Conservation (phyloP, 1,140 invertebrate genomes). For the Drosophila nikananu region DNA sequence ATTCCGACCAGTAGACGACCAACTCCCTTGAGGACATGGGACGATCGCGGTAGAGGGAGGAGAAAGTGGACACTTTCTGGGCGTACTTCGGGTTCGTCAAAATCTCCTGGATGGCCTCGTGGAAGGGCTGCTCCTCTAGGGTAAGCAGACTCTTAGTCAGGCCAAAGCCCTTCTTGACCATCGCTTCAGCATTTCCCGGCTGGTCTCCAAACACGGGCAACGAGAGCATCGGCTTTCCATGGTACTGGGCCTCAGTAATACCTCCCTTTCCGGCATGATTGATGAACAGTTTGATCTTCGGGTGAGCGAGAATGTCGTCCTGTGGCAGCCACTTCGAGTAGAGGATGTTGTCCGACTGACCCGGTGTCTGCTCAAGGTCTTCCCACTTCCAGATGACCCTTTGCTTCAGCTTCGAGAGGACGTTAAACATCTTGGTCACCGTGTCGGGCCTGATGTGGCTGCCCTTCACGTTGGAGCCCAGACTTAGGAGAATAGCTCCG, state of each 20-base stretch:
- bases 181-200: slow-evolving; percentile 45
- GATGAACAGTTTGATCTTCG: slow-evolving; percentile 89
- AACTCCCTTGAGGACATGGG: slow-evolving; percentile 69
- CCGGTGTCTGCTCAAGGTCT: slow-evolving; percentile 61
- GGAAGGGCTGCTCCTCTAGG: slow-evolving; percentile 86
- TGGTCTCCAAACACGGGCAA: slow-evolving; percentile 85
- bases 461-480: slow-evolving; percentile 86
- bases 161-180: slow-evolving; percentile 55
- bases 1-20: slow-evolving; percentile 85
- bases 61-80: slow-evolving; percentile 51
- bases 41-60: slow-evolving; percentile 68
- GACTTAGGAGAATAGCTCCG: slow-evolving; percentile 87
- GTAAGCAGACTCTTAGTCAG: slow-evolving; percentile 75
- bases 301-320: slow-evolving; percentile 86
- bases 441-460: slow-evolving; percentile 81
- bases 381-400: slow-evolving; percentile 87
- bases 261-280: slow-evolving; percentile 89
- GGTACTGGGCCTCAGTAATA: slow-evolving; percentile 85
- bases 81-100: slow-evolving; percentile 62
- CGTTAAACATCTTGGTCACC: slow-evolving; percentile 84
- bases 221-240: slow-evolving; percentile 86
- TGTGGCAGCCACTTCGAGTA: slow-evolving; percentile 88
- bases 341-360: slow-evolving; percentile 86
- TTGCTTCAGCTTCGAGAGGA: slow-evolving; percentile 85
- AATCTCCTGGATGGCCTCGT: slow-evolving; percentile 39